Evolutionary conservation across 2,113 vertebrate genomes (phyloP), one percentile per base, ranked within the genome.

Genomic region (Strigops habroptila): DNA sequence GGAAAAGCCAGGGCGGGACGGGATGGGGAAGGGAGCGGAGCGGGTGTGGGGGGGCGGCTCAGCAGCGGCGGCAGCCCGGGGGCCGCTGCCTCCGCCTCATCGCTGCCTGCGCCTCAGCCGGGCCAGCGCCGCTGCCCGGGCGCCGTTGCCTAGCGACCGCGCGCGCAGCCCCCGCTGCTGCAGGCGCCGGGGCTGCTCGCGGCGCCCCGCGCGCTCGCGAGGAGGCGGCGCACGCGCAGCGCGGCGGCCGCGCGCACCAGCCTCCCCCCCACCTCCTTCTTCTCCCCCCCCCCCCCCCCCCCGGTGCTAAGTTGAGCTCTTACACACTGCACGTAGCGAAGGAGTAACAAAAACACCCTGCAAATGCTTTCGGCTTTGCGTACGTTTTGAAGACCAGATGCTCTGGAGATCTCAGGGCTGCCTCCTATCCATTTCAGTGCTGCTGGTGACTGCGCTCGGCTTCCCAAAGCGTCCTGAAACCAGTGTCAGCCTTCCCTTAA

Each of bases 131-230:
- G 77, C 77, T 55, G 88, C 91, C 79, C 91, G 74, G 88, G 91
- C 93, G 91, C 67, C 65, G 93, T 96, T 75, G 62, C 96, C 53
- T 95, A 80, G 96, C 95, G 95, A 95, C 96, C 51, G 86, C 77
- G 63, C 93, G 53, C 76, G 10, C 59, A 52, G 83, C 80, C 93
- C 91, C 77, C 64, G 55, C 91, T n/a, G 49, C 86, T 25, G 75
- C 74, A 27, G 55, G 23, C 73, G 35, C 37, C 43, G n/a, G 35
- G 53, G 33, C 63, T 49, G 31, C 35, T 57, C 23, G 48, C 67
- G 65, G 75, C 33, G 22, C 46, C 37, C 35, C 18, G 86, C 52
- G 87, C 60, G 79, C 46, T 48, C 79, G 53, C 71, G 63, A 64
- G 27, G 3, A 8, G 67, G 35, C 63, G 10, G 75, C 74, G 49